Base-by-base conservation (phyloP, 2,113 vertebrate species). In the Austrofundulus limnaeus region DNA sequence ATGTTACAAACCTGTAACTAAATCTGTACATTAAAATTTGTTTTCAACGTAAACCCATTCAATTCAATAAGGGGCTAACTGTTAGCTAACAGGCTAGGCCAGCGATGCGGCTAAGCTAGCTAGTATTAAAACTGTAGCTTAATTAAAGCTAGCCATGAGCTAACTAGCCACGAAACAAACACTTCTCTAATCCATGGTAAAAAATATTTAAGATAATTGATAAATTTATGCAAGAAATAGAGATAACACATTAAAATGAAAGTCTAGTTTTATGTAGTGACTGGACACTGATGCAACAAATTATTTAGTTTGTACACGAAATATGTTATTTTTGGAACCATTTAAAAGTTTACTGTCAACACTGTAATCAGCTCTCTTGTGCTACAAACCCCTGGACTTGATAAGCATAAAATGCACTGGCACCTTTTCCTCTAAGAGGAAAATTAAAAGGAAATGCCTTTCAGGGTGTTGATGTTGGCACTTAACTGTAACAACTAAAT, bases 81-180 rank as follows among this genome's bases (percentile, higher is more conserved):
- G 53, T 47, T 56, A 45, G 58, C 72, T 82, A 84, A 38, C 68
- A 61, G 61, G 77, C 82, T 80, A 77, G 84, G 81, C 78, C 72
- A 77, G 73, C 82, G 82, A 75, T 80, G 82, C 78, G 70, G 85
- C 69, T 86, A 77, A n/a, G 66, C 72, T 50, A 56, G 72, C 49
- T 77, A 72, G 61, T 73, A 73, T 75, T 77, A 77, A 71, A n/a
- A n/a, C 63, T 69, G 47, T 24, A 66, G 75, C 66, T 79, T 77
- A 78, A 81, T 72, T 75, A 72, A 43, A 66, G 59, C 70, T 68
- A 82, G 77, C 54, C n/a, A 47, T 48, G 47, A 51, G 52, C 43
- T 75, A 67, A 19, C 62, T 49, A 47, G 56, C 64, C 56, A 10
- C 10, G 23, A 11, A 20, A 58, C 11, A 28, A 48, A 21, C 28